Percentiles rank a stretch among this genome's conserved stretches.
Conservation (phyloP, 2,797 vertebrate species). For the Microctenopoma stevenorrisi region DNA sequence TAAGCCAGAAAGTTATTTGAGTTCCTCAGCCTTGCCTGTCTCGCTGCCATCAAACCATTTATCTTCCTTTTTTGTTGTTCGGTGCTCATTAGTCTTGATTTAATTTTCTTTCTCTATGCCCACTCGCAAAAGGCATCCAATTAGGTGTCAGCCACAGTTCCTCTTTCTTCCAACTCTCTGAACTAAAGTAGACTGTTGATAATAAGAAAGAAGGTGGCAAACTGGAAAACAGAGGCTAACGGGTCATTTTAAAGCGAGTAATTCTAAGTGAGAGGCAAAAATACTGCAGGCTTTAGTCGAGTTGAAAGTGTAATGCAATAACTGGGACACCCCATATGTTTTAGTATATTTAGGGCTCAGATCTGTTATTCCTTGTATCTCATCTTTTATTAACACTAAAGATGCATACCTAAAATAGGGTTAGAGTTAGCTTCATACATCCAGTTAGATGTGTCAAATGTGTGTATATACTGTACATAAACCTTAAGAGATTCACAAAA, state of each 20-base stretch:
- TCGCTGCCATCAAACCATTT: slow-evolving; percentile 71
- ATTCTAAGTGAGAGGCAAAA: neutral
- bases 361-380: slow-evolving; percentile 14
- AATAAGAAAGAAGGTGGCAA: slow-evolving; percentile 45
- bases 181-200: slow-evolving; percentile 18
- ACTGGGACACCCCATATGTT: neutral
- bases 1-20: slow-evolving; percentile 66
- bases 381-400: slow-evolving; percentile 1
- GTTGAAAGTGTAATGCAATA: neutral
- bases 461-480: no score
- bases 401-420: neutral
- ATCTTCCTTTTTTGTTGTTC: slow-evolving; percentile 77
- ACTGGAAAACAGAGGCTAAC: slow-evolving; percentile 52
- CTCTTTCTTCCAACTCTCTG: slow-evolving; percentile 28
- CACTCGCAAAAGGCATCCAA: slow-evolving; percentile 68
- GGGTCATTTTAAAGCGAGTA: neutral
- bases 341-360: neutral
- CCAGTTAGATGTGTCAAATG: no score
- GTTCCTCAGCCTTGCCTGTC: slow-evolving; percentile 69
- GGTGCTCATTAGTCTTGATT: slow-evolving; percentile 81
- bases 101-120: slow-evolving; percentile 68
- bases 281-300: neutral
- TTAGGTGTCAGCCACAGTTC: slow-evolving; percentile 59
- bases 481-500: no score
- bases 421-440: no score